Percentiles rank a stretch among this genome's conserved stretches.
Conservation (phyloP, 2,113 vertebrate species). For the Poicephalus gulielmi region DNA sequence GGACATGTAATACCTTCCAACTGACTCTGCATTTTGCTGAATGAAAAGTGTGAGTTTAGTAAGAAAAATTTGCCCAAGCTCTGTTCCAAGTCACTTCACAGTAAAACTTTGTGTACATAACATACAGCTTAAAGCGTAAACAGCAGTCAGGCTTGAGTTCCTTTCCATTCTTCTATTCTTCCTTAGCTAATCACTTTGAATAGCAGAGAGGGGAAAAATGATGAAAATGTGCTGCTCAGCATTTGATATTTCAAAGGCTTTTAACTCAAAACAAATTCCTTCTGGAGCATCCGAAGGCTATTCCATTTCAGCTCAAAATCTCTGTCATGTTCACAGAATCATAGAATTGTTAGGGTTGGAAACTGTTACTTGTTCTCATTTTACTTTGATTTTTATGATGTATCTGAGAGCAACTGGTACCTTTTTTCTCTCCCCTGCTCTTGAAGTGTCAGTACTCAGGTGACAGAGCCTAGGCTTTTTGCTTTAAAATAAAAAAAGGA, state of each 20-base stretch:
- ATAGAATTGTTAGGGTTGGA: neutral
- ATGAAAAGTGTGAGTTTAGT: neutral
- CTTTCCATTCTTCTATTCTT: constrained; percentile 13
- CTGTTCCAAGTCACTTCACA: neutral
- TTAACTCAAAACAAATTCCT: neutral
- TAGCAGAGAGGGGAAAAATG: neutral
- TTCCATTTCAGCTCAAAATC: neutral
- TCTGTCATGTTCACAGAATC: neutral
- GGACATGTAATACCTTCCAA: neutral
- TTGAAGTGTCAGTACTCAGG: neutral
- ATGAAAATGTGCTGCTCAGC: neutral
- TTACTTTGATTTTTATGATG: neutral
- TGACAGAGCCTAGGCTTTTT: neutral
- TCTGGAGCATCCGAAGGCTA: neutral
- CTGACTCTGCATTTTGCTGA: neutral
- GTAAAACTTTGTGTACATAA: neutral
- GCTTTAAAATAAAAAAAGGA: neutral
- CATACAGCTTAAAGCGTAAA: neutral
- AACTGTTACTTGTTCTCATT: neutral
- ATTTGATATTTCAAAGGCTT: neutral
- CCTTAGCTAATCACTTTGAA: neutral
- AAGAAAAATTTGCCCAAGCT: neutral
- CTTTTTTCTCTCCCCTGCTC: neutral
- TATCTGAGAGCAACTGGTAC: neutral
- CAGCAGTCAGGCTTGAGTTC: neutral